Evolutionary conservation across 53 echinoderm and acorn worm genomes (phyloP).

Genomic region (Echinometra lucunter): DNA sequence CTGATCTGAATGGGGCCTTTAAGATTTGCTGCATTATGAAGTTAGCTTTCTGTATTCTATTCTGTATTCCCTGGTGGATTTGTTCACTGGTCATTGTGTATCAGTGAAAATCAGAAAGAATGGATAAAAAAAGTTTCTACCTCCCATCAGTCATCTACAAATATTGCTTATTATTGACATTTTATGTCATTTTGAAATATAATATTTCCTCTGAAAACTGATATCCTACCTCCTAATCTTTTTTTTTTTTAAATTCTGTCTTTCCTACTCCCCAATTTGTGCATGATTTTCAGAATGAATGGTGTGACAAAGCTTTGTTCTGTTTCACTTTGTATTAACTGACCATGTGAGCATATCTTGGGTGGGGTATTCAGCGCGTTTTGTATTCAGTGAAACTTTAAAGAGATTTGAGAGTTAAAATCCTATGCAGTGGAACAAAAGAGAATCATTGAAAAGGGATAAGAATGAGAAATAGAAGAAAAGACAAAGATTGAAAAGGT

Average conservation of each 20-base stretch:
- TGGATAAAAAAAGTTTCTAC: neutral
- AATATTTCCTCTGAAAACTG: neutral
- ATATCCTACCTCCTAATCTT: neutral
- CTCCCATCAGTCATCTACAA: neutral
- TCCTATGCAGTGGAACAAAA: neutral
- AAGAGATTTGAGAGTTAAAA: neutral
- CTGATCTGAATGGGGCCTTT: neutral
- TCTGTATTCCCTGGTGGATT: neutral
- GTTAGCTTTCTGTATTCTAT: neutral
- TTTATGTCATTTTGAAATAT: slow-evolving; percentile 23
- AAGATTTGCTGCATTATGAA: neutral
- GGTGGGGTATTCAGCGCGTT: slow-evolving; percentile 5
- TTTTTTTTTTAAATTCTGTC: neutral
- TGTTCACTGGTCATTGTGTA: slow-evolving; percentile 6
- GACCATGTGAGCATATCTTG: slow-evolving; percentile 11
- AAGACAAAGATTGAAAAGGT: slow-evolving; percentile 33
- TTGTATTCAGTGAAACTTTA: neutral
- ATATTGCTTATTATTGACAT: neutral
- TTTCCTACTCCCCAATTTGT: neutral
- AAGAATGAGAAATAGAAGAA: slow-evolving; percentile 21
- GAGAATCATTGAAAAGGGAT: slow-evolving; percentile 22
- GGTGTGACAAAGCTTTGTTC: neutral
- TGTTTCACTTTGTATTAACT: neutral
- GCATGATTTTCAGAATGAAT: neutral
- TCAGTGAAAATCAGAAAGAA: slow-evolving; percentile 6